Percentiles rank a stretch among this genome's conserved stretches.
These are phyloP conservation scores for Cordilura impudica DNA, from an alignment of 2,888 invertebrate species.

Conservation along the genomic window DNA sequence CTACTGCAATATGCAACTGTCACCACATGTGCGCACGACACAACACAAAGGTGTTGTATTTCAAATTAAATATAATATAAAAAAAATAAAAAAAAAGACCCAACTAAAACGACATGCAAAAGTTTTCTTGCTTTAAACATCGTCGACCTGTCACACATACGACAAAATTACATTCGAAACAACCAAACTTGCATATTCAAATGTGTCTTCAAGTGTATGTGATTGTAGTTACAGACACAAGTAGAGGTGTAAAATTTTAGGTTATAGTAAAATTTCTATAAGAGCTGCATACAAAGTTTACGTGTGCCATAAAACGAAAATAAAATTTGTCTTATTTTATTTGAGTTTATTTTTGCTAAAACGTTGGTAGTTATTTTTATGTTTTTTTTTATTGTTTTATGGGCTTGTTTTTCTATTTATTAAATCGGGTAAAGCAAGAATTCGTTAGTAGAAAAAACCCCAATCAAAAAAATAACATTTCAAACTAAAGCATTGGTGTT, in stretches of 20 bases:
- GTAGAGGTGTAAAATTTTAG: not conserved
- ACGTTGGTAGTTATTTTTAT: too few species aligned
- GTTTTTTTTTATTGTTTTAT: too few species aligned
- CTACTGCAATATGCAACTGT: constrained; percentile 31
- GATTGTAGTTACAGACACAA: not conserved
- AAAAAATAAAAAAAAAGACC: not conserved
- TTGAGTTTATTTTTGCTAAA: too few species aligned
- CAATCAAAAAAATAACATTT: too few species aligned
- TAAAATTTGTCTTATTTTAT: not conserved
- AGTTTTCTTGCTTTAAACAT: constrained; percentile 39
- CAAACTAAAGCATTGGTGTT: too few species aligned
- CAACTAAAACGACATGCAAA: not conserved
- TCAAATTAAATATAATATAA: constrained; percentile 19
- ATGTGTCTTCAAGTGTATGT: not conserved
- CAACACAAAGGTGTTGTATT: constrained; percentile 34
- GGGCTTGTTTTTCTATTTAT: too few species aligned
- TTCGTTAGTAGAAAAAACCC: too few species aligned
- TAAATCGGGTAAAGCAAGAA: too few species aligned
- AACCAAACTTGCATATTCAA: not conserved
- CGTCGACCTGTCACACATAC: constrained; percentile 41
- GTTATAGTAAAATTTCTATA: constrained; percentile 12
- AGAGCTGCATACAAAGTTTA: constrained; percentile 23
- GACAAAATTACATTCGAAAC: not conserved
- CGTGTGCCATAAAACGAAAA: constrained; percentile 18
- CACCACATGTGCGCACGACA: constrained; percentile 32